Base-by-base conservation (phyloP, 2,888 invertebrate species). In the Platycheirus rosarum region DNA sequence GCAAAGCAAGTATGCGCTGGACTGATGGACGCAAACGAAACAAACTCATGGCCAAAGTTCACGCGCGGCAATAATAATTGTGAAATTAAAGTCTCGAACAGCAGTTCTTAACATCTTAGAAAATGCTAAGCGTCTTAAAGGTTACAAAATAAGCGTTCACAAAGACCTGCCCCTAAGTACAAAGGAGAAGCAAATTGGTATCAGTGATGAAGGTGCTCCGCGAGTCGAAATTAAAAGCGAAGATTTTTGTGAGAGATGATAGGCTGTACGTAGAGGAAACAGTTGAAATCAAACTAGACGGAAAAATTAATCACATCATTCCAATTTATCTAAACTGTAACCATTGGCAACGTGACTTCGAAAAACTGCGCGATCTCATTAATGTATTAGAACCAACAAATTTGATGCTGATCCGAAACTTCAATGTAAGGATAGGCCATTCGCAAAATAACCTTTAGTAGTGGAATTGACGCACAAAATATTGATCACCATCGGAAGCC, bases 1-100 rank as follows among this genome's bases (percentile, higher is more conserved):
- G 55, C 55, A 6, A 37, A 55, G 23, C 5, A 23, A 1, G 37
- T 55, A 40, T 55, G 37, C 18, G 55, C 55, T 46, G 44, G 20
- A 20, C 44, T 18, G 2, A 9, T 20, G 11, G 44, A 46, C 20
- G 2, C 20, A 20, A 20, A 5, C 18, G 44, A 20, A 9, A 18
- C 6, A 1, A 46, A 20, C 20, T 2, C 18, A 37, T 7, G 37
- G 37, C 37, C 37, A 37, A 37, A 13, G 37, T 37, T 37, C 13
- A 37, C 13, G 37, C 3, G n/a, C 37, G 37, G 13, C 37, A 37
- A 37, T 37, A 37, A 6, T 37, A 37, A 37, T 37, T 13, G 37
- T 37, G 37, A 37, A 37, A 37, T 37, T 37, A 13, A 13, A 37
- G 13, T 13, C 37, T 13, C 13, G 5, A 37, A 37, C 37, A 8